Percentiles rank a stretch among this genome's conserved stretches.
These are phyloP conservation scores for Phallusia fumigata DNA, from an alignment of 23 tunicate genomes.

Conservation along the genomic window DNA sequence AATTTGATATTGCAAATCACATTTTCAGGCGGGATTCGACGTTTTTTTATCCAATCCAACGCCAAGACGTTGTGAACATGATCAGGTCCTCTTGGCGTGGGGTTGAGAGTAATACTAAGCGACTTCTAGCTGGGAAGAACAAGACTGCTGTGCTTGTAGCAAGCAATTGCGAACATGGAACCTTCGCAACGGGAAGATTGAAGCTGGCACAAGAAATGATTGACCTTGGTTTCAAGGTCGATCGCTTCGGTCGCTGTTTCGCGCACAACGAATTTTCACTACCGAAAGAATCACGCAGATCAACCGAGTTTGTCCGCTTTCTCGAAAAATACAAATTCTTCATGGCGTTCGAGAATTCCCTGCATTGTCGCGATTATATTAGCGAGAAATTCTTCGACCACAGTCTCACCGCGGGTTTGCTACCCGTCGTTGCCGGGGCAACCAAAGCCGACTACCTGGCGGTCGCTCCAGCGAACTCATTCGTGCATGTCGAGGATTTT, in stretches of 20 bases:
- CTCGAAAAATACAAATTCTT: slow-evolving; percentile 24
- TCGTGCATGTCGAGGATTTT: slow-evolving; percentile 8
- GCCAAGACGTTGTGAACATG: neutral
- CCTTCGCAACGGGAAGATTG: neutral
- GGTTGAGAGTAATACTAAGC: neutral
- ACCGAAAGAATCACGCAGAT: neutral
- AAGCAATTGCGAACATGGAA: neutral
- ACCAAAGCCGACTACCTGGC: neutral
- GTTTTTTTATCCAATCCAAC: neutral
- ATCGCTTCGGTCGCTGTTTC: neutral
- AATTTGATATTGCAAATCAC: neutral
- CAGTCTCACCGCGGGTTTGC: neutral
- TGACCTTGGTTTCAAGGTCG: neutral
- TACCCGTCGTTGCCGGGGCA: slow-evolving; percentile 23
- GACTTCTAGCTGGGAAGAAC: neutral
- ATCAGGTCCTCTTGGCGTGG: neutral
- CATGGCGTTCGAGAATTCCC: slow-evolving; percentile 39
- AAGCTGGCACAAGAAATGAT: neutral
- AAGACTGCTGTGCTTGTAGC: neutral
- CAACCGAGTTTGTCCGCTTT: neutral
- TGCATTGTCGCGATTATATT: too few relatives aligned
- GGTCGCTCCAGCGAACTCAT: slow-evolving; percentile 18
- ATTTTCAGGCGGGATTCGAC: neutral
- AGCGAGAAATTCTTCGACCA: slow-evolving; percentile 9
- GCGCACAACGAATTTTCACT: neutral